These are phyloP conservation scores for Andrena fulva DNA, from an alignment of 2,888 invertebrate genomes.

Conservation along the genomic window DNA sequence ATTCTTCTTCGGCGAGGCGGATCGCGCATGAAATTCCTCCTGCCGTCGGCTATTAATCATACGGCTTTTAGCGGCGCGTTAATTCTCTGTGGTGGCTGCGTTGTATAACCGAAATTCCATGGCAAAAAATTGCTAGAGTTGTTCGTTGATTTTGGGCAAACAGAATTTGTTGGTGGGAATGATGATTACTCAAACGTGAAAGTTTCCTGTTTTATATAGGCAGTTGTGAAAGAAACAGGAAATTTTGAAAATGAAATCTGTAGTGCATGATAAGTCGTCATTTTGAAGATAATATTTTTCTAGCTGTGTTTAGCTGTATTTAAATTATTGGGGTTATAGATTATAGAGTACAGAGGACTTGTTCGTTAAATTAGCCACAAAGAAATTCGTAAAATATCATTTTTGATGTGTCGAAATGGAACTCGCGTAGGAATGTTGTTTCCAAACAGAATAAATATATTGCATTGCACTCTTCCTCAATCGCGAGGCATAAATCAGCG, in stretches of 20 bases:
- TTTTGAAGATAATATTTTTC: too few species aligned
- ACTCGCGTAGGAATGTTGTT: neutral
- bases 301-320: too few species aligned
- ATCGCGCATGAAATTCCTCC: slow-evolving; percentile 9
- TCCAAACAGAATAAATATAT: slow-evolving; percentile 2
- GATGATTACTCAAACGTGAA: neutral
- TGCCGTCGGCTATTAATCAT: slow-evolving; percentile 6
- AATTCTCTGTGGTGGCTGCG: neutral
- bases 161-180: neutral
- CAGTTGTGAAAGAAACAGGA: neutral
- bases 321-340: too few species aligned
- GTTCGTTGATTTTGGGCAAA: slow-evolving; percentile 1
- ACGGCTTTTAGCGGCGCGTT: slow-evolving; percentile 6
- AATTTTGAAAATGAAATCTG: neutral
- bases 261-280: neutral
- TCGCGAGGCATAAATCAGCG: slow-evolving; percentile 33
- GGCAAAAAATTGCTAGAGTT: neutral
- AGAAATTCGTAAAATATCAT: neutral
- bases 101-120: neutral
- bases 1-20: neutral
- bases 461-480: slow-evolving; percentile 12
- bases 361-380: neutral
- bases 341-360: too few species aligned
- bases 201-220: neutral
- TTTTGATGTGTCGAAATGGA: slow-evolving; percentile 10